Percentiles rank a stretch among this genome's conserved stretches.
phyloP scores from a whole-genome alignment of 2,113 vertebrate genomes.

The Furnarius figulus region DNA sequence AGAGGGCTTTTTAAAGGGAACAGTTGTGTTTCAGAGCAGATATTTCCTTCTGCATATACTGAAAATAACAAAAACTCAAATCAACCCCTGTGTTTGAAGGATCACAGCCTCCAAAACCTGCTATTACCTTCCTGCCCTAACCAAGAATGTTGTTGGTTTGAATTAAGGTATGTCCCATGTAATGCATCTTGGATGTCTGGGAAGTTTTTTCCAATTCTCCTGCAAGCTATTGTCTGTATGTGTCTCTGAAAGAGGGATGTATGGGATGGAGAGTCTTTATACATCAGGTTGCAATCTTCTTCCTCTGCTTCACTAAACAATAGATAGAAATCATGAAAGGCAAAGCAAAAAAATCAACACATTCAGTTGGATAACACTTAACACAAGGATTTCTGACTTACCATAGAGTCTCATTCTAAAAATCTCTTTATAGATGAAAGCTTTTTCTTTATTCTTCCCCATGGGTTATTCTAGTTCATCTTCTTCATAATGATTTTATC shows the following conservation, averaged over 20 bases:
- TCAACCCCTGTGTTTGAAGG: not conserved
- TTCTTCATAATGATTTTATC: not conserved
- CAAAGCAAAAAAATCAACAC: not conserved
- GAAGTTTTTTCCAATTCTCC: not conserved
- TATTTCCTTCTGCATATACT: not conserved
- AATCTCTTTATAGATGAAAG: not conserved
- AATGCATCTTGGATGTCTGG: not conserved
- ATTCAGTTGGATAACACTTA: slow-evolving; percentile 1
- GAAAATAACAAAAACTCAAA: not conserved
- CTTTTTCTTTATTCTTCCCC: not conserved
- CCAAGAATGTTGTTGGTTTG: not conserved
- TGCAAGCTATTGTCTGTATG: not conserved
- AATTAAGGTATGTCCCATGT: not conserved
- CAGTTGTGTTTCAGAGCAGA: not conserved
- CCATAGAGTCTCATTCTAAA: not conserved
- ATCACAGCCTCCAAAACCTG: not conserved
- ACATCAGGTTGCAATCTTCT: not conserved
- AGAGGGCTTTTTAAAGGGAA: not conserved
- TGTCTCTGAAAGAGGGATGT: not conserved
- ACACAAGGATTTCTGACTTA: not conserved
- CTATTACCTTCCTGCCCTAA: not conserved
- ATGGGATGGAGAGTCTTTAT: not conserved
- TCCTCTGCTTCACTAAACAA: slow-evolving; percentile 20
- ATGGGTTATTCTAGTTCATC: not conserved
- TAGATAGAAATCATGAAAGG: slow-evolving; percentile 28